A percentile compares a stretch with the other conserved stretches of the same genome.
Evolutionary conservation across 2,113 vertebrate species (phyloP).

Genomic region (Semnornis frantzii): DNA sequence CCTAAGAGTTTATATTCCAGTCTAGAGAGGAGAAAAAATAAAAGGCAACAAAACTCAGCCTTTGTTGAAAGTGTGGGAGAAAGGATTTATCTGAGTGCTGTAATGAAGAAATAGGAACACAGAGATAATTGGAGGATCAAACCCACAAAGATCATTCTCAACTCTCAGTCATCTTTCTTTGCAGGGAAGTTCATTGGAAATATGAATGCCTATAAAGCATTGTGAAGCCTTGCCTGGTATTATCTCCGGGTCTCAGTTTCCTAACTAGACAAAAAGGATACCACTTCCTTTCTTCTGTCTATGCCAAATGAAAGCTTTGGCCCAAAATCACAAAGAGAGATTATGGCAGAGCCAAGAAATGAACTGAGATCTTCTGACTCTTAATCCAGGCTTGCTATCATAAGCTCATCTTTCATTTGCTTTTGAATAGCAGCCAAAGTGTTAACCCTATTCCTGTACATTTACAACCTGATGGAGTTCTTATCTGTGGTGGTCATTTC

Average conservation of each 20-base stretch:
- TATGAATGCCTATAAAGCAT: background rate
- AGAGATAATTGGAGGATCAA: background rate
- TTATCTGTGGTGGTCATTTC: slow-evolving; percentile 32
- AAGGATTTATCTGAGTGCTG: background rate
- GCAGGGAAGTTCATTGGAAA: background rate
- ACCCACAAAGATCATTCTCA: background rate
- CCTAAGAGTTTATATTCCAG: background rate
- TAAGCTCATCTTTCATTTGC: slow-evolving; percentile 44
- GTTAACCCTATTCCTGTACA: background rate
- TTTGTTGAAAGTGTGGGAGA: background rate
- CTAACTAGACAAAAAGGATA: background rate
- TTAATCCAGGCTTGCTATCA: slow-evolving; percentile 36
- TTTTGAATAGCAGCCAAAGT: slow-evolving; percentile 24
- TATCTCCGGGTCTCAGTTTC: slow-evolving; percentile 32
- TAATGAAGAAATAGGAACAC: background rate
- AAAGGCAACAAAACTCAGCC: background rate
- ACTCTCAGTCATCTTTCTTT: background rate
- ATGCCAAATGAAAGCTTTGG: slow-evolving; percentile 1
- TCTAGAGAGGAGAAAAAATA: background rate
- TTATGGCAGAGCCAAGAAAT: slow-evolving; percentile 42
- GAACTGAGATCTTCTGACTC: slow-evolving; percentile 10
- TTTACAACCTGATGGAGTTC: slow-evolving; percentile 10
- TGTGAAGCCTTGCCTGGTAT: background rate
- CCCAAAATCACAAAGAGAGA: background rate
- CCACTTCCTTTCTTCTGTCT: slow-evolving; percentile 35